phyloP scores from a whole-genome alignment of 2,113 vertebrate species.

The Tenebrosternarchus preto region DNA sequence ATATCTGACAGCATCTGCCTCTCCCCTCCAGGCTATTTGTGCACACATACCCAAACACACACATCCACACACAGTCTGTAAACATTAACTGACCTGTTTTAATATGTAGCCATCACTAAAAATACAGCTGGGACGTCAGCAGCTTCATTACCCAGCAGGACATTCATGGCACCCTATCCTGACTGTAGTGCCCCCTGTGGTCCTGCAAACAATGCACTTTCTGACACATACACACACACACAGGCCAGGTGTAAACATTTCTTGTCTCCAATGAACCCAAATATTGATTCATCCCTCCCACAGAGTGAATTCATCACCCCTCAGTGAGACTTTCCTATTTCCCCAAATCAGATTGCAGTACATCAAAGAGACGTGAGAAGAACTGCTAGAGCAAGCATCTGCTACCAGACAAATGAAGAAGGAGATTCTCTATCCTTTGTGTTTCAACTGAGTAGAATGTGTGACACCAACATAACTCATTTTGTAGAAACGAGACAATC shows the following conservation, averaged over 20 bases:
- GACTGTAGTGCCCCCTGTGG: not conserved
- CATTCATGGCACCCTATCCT: not conserved
- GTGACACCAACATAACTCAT: constrained; percentile 9
- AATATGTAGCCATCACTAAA: constrained; percentile 1
- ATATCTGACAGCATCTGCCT: not conserved
- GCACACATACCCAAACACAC: constrained; percentile 4
- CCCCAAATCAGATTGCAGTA: constrained; percentile 30
- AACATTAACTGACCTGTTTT: not conserved
- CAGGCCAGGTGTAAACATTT: not conserved
- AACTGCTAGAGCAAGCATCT: constrained; percentile 13
- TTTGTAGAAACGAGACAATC: not conserved
- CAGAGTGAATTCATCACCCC: constrained; percentile 26
- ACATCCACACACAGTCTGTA: not conserved
- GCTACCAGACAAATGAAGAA: constrained; percentile 25
- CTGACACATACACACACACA: not conserved
- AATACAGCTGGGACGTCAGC: constrained; percentile 28
- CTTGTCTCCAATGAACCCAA: not conserved
- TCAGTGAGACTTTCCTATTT: constrained; percentile 26
- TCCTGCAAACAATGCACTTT: not conserved
- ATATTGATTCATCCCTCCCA: constrained; percentile 29
- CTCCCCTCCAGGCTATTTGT: not conserved
- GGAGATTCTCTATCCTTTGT: constrained; percentile 16
- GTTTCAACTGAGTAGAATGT: not conserved
- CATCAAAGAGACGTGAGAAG: constrained; percentile 36
- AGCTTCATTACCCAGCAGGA: constrained; percentile 17